Evolutionary conservation across 2,113 vertebrate species (phyloP).

Genomic region (Elephantulus edwardii): DNA sequence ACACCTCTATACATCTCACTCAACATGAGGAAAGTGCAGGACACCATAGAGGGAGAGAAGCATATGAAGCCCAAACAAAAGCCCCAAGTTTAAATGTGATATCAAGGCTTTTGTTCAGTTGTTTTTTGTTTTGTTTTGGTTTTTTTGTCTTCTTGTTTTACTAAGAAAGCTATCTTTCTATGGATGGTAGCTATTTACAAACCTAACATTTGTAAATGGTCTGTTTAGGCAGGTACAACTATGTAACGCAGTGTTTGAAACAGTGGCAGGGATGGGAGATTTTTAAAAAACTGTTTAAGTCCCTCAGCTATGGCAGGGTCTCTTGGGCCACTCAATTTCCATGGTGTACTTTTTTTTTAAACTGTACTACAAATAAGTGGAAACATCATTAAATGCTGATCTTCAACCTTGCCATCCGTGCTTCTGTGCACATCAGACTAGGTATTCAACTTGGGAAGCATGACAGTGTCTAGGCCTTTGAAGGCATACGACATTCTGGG

Average conservation of each 20-base stretch:
- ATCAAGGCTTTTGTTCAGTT: slow-evolving; percentile 90
- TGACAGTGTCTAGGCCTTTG: slow-evolving; percentile 71
- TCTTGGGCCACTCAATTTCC: slow-evolving; percentile 94
- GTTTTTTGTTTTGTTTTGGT: slow-evolving; percentile 90
- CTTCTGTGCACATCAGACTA: slow-evolving; percentile 80
- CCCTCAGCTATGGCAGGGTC: slow-evolving; percentile 93
- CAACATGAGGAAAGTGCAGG: no score
- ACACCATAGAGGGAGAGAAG: slow-evolving; percentile 98
- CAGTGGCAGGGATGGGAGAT: slow-evolving; percentile 65
- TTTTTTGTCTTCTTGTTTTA: slow-evolving; percentile 98
- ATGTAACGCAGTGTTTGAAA: slow-evolving; percentile 89
- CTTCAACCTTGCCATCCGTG: slow-evolving; percentile 82
- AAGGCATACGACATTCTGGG: slow-evolving; percentile 71
- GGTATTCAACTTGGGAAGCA: slow-evolving; percentile 75
- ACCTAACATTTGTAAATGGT: slow-evolving; percentile 91
- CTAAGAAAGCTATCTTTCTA: slow-evolving; percentile 91
- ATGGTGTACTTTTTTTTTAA: slow-evolving; percentile 92
- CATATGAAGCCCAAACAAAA: slow-evolving; percentile 98
- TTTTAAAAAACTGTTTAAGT: slow-evolving; percentile 88
- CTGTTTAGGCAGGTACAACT: slow-evolving; percentile 88
- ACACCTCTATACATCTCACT: no score
- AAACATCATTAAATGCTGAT: slow-evolving; percentile 85
- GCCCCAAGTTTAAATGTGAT: slow-evolving; percentile 95
- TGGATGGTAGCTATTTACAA: slow-evolving; percentile 90
- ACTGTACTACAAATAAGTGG: slow-evolving; percentile 96